Conservation (phyloP, 1,140 invertebrate species). For the Tyrophagus putrescentiae region DNA sequence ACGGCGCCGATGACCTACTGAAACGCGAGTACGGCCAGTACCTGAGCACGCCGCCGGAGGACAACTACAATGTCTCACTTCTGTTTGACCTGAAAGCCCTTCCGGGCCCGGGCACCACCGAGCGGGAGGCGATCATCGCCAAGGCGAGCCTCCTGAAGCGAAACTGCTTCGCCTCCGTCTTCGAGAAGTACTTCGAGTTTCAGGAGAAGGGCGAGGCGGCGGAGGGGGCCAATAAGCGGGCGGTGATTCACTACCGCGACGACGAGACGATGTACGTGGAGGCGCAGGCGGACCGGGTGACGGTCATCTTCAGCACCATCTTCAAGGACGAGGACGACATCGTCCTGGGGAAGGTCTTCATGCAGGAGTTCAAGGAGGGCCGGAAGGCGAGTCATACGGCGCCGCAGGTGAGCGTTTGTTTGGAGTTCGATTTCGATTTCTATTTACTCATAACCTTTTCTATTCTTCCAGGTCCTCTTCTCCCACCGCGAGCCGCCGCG, state of each 20-base stretch:
- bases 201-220: conserved; percentile 80
- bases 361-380: conserved; percentile 85
- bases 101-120: too few relatives aligned
- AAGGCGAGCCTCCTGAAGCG: conserved; percentile 88
- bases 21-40: conserved; percentile 76
- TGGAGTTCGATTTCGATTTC: not conserved
- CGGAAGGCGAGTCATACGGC: conserved; percentile 83
- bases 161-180: conserved; percentile 98
- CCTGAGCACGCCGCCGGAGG: conserved; percentile 57
- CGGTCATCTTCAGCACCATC: conserved; percentile 95
- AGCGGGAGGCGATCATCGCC: conserved; percentile 49
- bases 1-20: conserved; percentile 90
- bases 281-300: conserved; percentile 92
- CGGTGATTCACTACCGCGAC: conserved; percentile 94
- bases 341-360: conserved; percentile 69
- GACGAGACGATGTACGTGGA: conserved; percentile 99
- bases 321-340: conserved; percentile 98
- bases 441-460: not conserved
- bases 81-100: conserved; percentile 84
- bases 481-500: conserved; percentile 83
- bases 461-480: conserved; percentile 36
- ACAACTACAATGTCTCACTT: conserved; percentile 87
- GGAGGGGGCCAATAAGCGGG: conserved; percentile 52
- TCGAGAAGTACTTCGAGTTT: conserved; percentile 98
- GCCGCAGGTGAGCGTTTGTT: conserved; percentile 33